Evolutionary conservation across 2,888 invertebrate species (phyloP), one percentile per base, ranked within the genome.

Genomic region (Lampropteryx suffumata): DNA sequence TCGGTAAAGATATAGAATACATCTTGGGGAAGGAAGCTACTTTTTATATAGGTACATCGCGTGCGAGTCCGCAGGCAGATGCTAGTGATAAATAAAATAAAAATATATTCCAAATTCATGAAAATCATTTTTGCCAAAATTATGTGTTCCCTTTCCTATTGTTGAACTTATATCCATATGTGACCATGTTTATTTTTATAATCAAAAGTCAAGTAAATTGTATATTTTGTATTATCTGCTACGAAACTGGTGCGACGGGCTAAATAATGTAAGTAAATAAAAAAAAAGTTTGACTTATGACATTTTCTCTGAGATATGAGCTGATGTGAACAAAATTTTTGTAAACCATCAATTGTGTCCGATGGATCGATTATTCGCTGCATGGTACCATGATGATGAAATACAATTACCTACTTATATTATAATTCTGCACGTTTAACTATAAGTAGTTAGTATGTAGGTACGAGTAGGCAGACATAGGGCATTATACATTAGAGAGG

Each of bases 221-320:
- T 62, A 71, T 71, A 82, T 83, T 83, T 82, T 73, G n/a, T n/a
- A 80, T 80, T 82, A 76, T 78, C 73, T 70, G 83, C 83, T 73
- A 77, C 82, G 64, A 75, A 76, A 81, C 75, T 79, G 87, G 84
- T 82, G 80, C 86, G 80, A 82, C 89, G 89, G 85, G 87, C 84
- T 82, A 34, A 53, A 30, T 48, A 75, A 86, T 80, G 89, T 89
- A 87, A 89, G 89, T 89, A 85, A 82, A 73, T 81, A 24, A 35
- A 79, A 78, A 81, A 78, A 82, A 74, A 75, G 71, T 81, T 71
- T 78, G 75, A 75, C 77, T 73, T 76, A 71, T 71, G 73, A 73
- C 67, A 74, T 76, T 72, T 82, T 71, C 75, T 73, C 69, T 55
- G 54, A 57, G 63, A 67, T 81, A 76, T 74, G 80, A 73, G 73